phyloP scores from a whole-genome alignment of 2,113 vertebrate genomes.

The Oriolus oriolus region DNA sequence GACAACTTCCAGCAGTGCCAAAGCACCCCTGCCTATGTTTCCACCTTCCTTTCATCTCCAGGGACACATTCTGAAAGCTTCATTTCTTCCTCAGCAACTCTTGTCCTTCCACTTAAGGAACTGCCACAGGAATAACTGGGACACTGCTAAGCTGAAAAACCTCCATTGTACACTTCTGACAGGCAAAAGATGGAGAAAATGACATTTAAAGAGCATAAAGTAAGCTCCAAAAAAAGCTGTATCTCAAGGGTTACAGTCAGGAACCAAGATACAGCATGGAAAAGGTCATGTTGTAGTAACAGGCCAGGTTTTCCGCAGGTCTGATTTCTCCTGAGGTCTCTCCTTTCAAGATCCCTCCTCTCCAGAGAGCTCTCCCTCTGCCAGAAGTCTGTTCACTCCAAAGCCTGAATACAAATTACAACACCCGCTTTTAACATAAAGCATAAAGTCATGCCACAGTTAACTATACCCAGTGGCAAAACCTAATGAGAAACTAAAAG shows the following conservation, averaged over 20 bases:
- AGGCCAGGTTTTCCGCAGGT: not conserved
- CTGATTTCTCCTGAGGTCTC: not conserved
- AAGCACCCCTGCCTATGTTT: not conserved
- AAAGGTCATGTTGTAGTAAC: not conserved
- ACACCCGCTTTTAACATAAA: not conserved
- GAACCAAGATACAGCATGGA: not conserved
- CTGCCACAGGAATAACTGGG: not conserved
- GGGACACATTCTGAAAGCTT: not conserved
- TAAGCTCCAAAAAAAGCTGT: not conserved
- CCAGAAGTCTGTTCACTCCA: not conserved
- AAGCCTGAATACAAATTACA: not conserved
- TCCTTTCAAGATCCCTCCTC: not conserved
- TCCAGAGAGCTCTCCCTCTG: not conserved
- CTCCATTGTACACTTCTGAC: not conserved
- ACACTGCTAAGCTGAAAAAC: not conserved
- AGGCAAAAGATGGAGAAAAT: not conserved
- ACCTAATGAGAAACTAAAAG: slow-evolving; percentile 27
- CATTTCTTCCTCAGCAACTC: not conserved
- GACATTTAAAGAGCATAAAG: not conserved
- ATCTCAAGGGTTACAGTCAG: not conserved
- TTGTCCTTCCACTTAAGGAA: not conserved
- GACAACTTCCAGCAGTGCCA: not conserved
- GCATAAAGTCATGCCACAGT: not conserved
- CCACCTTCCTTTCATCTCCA: not conserved
- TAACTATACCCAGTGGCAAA: not conserved